phyloP scores from a whole-genome alignment of 2,113 vertebrate species.

The Periophthalmodon schlosseri region DNA sequence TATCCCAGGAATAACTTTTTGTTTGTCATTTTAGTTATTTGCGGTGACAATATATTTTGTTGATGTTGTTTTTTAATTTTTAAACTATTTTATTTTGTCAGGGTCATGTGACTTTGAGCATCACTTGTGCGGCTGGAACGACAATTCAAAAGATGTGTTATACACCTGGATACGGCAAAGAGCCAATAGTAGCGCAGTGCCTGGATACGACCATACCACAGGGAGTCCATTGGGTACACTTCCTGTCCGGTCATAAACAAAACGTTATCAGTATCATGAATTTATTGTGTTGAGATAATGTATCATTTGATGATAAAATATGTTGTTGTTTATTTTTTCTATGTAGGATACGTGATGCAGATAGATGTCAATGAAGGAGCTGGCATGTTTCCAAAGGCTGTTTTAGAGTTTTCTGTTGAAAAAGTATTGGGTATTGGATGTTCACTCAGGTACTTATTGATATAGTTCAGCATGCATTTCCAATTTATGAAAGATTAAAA shows the following conservation, averaged over 20 bases:
- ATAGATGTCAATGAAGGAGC: background rate
- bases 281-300: background rate
- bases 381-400: background rate
- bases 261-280: background rate
- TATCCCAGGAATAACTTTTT: no score
- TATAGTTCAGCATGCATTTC: no score
- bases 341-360: constrained; percentile 73
- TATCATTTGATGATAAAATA: background rate
- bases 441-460: constrained; percentile 66
- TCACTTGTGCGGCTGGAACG: constrained; percentile 71
- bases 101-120: constrained; percentile 76
- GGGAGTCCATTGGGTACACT: constrained; percentile 65
- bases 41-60: no score
- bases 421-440: constrained; percentile 62
- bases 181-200: constrained; percentile 68
- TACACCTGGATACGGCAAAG: constrained; percentile 64
- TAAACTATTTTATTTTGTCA: constrained; percentile 21
- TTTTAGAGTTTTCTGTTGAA: constrained; percentile 57
- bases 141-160: constrained; percentile 19
- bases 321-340: background rate
- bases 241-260: background rate
- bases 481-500: background rate
- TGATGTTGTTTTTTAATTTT: no score
- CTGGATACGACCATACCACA: constrained; percentile 74
- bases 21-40: no score